A percentile compares a stretch with the other conserved stretches of the same genome.
phyloP scores from a whole-genome alignment of 2,797 vertebrate genomes.

The Chelon auratus region DNA sequence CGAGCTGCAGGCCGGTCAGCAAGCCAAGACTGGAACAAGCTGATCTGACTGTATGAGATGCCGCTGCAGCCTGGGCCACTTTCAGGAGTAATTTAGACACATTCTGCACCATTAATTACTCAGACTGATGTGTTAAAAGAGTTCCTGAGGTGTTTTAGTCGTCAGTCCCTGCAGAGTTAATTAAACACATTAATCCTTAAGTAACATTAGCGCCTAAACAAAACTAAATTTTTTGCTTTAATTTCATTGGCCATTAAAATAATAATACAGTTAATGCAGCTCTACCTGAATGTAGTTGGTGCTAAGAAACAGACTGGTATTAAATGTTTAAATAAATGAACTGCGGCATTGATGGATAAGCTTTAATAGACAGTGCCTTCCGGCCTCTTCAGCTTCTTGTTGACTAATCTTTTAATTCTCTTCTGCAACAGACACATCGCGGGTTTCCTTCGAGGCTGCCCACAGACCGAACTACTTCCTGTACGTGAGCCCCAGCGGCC shows the following conservation, averaged over 20 bases:
- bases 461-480: slow-evolving; percentile 96
- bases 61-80: not conserved
- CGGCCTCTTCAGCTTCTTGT: no score
- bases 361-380: not conserved
- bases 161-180: no score
- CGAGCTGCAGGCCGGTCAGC: slow-evolving; percentile 45
- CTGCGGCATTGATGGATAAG: no score
- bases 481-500: slow-evolving; percentile 78
- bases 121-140: not conserved
- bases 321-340: no score
- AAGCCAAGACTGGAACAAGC: slow-evolving; percentile 40
- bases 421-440: slow-evolving; percentile 85
- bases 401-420: not conserved
- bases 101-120: not conserved
- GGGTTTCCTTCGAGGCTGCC: slow-evolving; percentile 92
- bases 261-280: no score
- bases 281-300: no score
- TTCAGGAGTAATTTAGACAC: not conserved
- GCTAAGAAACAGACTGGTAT: no score
- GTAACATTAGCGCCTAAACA: not conserved
- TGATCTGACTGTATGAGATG: slow-evolving; percentile 3
- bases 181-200: no score
- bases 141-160: not conserved
- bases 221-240: not conserved
- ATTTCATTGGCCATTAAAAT: not conserved